A percentile compares a stretch with the other conserved stretches of the same genome.
phyloP scores from a whole-genome alignment of 2,888 invertebrate genomes.

The Aleiodes leptofemur region DNA sequence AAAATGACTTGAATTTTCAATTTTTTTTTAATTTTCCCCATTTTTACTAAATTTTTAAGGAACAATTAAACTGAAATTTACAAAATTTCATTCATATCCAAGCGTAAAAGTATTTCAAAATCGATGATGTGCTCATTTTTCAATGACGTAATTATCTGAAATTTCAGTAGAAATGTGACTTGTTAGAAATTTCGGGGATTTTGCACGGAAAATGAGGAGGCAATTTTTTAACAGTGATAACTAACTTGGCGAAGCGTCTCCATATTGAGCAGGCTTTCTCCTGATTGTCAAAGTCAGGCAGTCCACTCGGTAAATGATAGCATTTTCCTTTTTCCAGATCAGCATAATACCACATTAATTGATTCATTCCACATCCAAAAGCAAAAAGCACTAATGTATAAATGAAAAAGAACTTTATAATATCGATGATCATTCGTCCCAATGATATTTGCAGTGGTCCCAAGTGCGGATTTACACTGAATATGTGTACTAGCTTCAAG shows the following conservation, averaged over 20 bases:
- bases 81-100: too few species aligned
- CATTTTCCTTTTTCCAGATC: slow-evolving; percentile 92
- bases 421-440: slow-evolving; percentile 95
- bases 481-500: slow-evolving; percentile 96
- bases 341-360: slow-evolving; percentile 94
- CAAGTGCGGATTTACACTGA: slow-evolving; percentile 96
- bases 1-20: too few species aligned
- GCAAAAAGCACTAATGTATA: slow-evolving; percentile 95
- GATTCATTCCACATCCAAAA: slow-evolving; percentile 96
- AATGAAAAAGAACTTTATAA: slow-evolving; percentile 97
- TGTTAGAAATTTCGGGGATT: too few species aligned
- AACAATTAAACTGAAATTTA: too few species aligned
- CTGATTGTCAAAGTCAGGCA: slow-evolving; percentile 90
- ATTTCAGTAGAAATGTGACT: too few species aligned
- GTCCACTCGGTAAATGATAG: slow-evolving; percentile 83
- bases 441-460: slow-evolving; percentile 96
- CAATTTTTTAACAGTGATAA: slow-evolving; percentile 36
- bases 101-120: too few species aligned
- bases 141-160: too few species aligned
- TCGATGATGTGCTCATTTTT: too few species aligned
- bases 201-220: too few species aligned
- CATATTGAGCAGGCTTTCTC: slow-evolving; percentile 90
- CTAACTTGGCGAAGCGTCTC: slow-evolving; percentile 92
- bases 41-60: too few species aligned
- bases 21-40: too few species aligned